Base-by-base conservation (phyloP, 2,888 invertebrate genomes). In the Temnothorax ravouxi region DNA sequence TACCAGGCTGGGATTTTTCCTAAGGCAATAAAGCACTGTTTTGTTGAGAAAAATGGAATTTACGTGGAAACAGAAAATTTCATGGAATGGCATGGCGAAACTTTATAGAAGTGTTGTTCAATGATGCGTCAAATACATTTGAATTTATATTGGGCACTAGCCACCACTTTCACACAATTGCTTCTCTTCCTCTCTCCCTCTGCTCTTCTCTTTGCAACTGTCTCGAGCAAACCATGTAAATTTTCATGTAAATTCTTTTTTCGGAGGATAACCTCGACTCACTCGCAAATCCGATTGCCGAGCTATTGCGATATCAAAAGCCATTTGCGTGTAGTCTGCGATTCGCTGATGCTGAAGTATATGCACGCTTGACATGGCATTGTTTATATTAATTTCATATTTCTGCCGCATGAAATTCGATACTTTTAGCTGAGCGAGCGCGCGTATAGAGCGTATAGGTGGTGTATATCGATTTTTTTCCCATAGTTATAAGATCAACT, bases 241-340 rank as follows among this genome's bases (percentile, higher is more conserved):
- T 90, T 86, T 89, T 84, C 89, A 59, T 89, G 91, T 90, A 90
- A 90, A 90, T 90, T 90, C 89, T 84, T 84, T 86, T 90, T 89
- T 83, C 82, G 83, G 29, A 80, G 86, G 85, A 89, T 86, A 88
- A 89, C 85, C 86, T 66, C 83, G 88, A 85, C 85, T 86, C 89
- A 77, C 84, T 83, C 83, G 86, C 76, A 86, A 90, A 90, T 89
- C 89, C 88, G 74, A 89, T 89, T 84, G 89, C 66, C 86, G 34
- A 64, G 84, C 81, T 84, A 90, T 89, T 87, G 87, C 84, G 82
- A 77, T 83, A 87, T 86, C 86, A 85, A 76, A 83, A 87, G 86
- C 85, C 87, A 85, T 87, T 90, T 86, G 77, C 83, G 74, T 86
- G 87, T 91, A 91, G 91, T 90, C 89, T 87, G 84, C 75, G 64